A percentile compares a stretch with the other conserved stretches of the same genome.
Conservation (phyloP, 2,113 vertebrate genomes). For the Cephalopholis sonnerati region DNA sequence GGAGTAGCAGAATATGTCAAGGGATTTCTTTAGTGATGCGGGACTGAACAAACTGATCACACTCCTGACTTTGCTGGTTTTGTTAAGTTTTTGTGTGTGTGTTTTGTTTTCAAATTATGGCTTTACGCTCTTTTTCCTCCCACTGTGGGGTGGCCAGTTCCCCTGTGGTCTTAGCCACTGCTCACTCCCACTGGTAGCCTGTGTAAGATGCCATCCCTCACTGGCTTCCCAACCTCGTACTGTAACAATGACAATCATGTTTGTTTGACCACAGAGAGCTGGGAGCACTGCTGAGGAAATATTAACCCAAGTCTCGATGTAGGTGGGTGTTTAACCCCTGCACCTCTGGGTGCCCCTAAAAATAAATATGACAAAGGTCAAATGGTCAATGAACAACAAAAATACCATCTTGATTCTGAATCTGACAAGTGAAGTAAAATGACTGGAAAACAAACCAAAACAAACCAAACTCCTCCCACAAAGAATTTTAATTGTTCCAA, state of each 20-base stretch:
- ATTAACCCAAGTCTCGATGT: not conserved
- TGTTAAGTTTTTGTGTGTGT: not conserved
- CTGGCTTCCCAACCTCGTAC: not conserved
- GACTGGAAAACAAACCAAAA: not conserved
- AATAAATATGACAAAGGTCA: not conserved
- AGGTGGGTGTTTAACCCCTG: not conserved
- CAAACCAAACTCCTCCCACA: not conserved
- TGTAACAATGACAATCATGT: not conserved
- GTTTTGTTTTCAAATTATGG: not conserved
- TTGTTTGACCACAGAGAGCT: not conserved
- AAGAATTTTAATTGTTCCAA: too few relatives aligned
- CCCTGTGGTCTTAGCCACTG: not conserved
- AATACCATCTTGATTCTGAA: not conserved
- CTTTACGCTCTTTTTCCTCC: not conserved
- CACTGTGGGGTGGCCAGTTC: not conserved
- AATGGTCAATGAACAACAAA: not conserved
- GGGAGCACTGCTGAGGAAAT: not conserved
- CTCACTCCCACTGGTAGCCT: not conserved
- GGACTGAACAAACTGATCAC: not conserved
- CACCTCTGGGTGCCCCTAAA: not conserved
- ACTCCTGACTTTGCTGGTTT: not conserved
- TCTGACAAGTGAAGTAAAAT: not conserved
- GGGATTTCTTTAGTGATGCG: constrained; percentile 11
- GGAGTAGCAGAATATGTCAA: not conserved
- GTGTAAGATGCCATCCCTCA: not conserved